Percentiles rank a stretch among this genome's conserved stretches.
These are phyloP conservation scores for Ageneiosus marmoratus DNA, from an alignment of 2,113 vertebrate species.

Conservation along the genomic window DNA sequence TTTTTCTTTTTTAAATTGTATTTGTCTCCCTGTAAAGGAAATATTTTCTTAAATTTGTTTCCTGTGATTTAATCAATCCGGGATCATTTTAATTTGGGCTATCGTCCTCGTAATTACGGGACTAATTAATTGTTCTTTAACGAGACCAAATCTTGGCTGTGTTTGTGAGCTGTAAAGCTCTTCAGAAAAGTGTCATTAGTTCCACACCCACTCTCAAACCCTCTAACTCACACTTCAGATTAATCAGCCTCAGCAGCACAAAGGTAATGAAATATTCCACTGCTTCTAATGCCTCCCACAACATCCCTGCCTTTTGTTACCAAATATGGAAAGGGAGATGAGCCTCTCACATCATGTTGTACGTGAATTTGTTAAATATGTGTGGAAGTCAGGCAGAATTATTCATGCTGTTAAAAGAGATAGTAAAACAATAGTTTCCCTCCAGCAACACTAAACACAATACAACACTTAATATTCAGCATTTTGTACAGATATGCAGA, in stretches of 20 bases:
- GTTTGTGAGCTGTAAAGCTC: slow-evolving; percentile 42
- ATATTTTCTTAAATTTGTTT: slow-evolving; percentile 44
- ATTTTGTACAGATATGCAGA: slow-evolving; percentile 44
- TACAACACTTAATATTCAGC: slow-evolving; percentile 16
- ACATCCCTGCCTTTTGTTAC: slow-evolving; percentile 50
- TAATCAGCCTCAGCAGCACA: slow-evolving; percentile 71
- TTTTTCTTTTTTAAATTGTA: slow-evolving; percentile 19
- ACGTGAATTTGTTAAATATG: slow-evolving; percentile 41
- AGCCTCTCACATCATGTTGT: slow-evolving; percentile 18
- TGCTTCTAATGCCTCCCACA: slow-evolving; percentile 60
- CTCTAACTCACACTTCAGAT: slow-evolving; percentile 72
- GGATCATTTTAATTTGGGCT: slow-evolving; percentile 38
- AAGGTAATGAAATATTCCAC: slow-evolving; percentile 68
- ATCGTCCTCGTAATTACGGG: slow-evolving; percentile 31
- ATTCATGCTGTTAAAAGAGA: slow-evolving; percentile 15
- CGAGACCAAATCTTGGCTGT: slow-evolving; percentile 34
- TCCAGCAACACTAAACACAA: slow-evolving; percentile 26
- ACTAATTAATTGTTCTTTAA: slow-evolving; percentile 51
- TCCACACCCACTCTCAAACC: slow-evolving; percentile 55
- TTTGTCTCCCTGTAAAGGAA: slow-evolving; percentile 30
- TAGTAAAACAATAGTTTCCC: slow-evolving; percentile 31
- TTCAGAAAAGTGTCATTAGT: slow-evolving; percentile 46
- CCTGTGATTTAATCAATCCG: slow-evolving; percentile 42
- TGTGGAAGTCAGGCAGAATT: slow-evolving; percentile 25
- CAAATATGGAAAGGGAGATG: slow-evolving; percentile 50